Conservation (phyloP, 2,888 invertebrate species). For the Boloria selene region DNA sequence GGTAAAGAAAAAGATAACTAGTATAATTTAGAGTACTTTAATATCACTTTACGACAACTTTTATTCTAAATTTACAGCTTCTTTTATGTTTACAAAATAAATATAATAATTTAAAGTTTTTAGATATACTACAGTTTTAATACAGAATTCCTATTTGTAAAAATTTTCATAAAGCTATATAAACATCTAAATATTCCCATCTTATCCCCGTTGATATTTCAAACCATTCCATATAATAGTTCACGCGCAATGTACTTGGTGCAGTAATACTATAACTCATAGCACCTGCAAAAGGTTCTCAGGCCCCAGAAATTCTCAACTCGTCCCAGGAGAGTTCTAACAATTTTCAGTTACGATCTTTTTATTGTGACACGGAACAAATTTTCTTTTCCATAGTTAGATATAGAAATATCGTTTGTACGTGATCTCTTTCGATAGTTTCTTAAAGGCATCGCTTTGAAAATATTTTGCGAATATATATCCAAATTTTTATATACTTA, state of each 20-base stretch:
- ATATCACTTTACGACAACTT: no score
- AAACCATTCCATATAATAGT: slow-evolving; percentile 41
- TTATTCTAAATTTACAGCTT: no score
- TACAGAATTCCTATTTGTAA: no score
- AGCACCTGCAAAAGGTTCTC: slow-evolving; percentile 59
- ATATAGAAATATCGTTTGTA: slow-evolving; percentile 67
- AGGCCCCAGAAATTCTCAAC: slow-evolving; percentile 34
- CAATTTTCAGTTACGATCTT: slow-evolving; percentile 70
- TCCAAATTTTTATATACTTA: no score
- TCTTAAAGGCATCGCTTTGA: no score
- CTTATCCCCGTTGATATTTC: slow-evolving; percentile 1
- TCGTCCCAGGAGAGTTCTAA: slow-evolving; percentile 59
- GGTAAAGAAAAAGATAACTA: no score
- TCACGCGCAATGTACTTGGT: slow-evolving; percentile 61
- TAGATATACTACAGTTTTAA: no score
- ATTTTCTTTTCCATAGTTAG: slow-evolving; percentile 60
- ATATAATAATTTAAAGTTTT: no score
- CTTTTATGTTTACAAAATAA: no score
- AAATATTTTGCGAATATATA: no score
- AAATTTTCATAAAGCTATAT: slow-evolving; percentile 8
- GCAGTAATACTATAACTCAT: slow-evolving; percentile 66
- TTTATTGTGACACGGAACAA: slow-evolving; percentile 46
- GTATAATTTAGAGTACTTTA: no score
- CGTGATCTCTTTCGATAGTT: slow-evolving; percentile 51
- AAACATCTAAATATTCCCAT: not conserved